Base-by-base conservation (phyloP, 2,113 vertebrate species). In the Collichthys lucidus region DNA sequence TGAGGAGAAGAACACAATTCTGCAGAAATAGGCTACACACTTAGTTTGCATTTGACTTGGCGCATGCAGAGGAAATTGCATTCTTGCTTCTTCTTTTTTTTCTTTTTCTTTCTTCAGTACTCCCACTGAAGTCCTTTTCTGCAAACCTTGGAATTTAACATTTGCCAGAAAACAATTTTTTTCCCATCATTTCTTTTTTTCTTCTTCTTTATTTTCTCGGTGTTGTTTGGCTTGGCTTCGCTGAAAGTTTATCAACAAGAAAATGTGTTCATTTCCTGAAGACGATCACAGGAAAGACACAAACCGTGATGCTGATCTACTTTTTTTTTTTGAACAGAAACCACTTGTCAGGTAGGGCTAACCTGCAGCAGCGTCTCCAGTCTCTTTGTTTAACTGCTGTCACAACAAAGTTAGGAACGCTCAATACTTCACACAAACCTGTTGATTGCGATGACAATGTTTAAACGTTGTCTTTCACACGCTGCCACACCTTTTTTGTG, bases 31-130 rank as follows among this genome's bases (percentile, higher is more conserved):
- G 67, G 74, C 74, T 46, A 52, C 70, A 19, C 85, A 66, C 91
- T 75, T 80, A 55, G 69, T 91, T 91, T 86, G 73, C 82, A 83
- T 92, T 90, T 89, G 86, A 77, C 74, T 89, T 90, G 90, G 89
- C 89, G 85, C 60, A 82, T 56, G n/a, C 60, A 35, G 60, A 91
- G 80, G 86, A 90, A 92, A 91, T 89, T 87, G 84, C 85, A 63
- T 86, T 84, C 49, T 83, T 80, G 19, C 60, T 77, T 55, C 47
- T 50, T 49, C 29, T n/a, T 31, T 24, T 65, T 74, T 24, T 53
- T 31, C 29, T 26, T 49, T 29, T 47, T 79, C 26, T 26, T 26
- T 26, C 26, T 67, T 29, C 40, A 67, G 24, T n/a, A 59, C 74
- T 81, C 63, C 64, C 69, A 72, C 79, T 77, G 7, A 80, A 42